phyloP scores from a whole-genome alignment of 2,113 vertebrate genomes.

The Passer montanus region DNA sequence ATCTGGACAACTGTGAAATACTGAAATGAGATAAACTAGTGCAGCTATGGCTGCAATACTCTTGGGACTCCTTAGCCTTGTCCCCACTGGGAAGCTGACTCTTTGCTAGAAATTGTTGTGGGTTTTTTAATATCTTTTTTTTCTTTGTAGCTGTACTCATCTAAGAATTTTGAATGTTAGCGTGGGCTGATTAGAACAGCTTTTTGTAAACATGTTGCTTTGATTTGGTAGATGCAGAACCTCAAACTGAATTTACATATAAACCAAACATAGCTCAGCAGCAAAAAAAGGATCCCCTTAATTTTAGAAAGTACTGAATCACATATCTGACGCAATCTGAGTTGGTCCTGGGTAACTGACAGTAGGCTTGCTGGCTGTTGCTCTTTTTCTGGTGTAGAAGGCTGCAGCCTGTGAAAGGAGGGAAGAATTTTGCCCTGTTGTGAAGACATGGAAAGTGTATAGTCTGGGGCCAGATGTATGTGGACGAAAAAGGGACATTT shows the following conservation, averaged over 20 bases:
- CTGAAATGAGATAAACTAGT: constrained; percentile 17
- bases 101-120: neutral
- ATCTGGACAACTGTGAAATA: neutral
- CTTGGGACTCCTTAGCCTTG: constrained; percentile 40
- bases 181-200: accelerated
- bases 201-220: neutral
- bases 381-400: neutral
- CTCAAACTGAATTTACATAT: neutral
- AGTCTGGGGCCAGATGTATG: neutral
- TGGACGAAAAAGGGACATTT: neutral
- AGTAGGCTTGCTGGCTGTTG: neutral
- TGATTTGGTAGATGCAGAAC: neutral
- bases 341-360: neutral
- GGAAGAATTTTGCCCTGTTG: neutral
- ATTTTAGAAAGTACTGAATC: neutral
- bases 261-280: neutral
- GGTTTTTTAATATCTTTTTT: neutral
- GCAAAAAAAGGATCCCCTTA: neutral
- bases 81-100: neutral
- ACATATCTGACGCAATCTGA: neutral
- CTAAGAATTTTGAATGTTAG: neutral
- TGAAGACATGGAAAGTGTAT: neutral
- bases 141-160: neutral
- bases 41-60: constrained; percentile 2
- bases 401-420: neutral